Conservation (phyloP, 2,113 vertebrate genomes). For the Tychaedon coryphoeus region DNA sequence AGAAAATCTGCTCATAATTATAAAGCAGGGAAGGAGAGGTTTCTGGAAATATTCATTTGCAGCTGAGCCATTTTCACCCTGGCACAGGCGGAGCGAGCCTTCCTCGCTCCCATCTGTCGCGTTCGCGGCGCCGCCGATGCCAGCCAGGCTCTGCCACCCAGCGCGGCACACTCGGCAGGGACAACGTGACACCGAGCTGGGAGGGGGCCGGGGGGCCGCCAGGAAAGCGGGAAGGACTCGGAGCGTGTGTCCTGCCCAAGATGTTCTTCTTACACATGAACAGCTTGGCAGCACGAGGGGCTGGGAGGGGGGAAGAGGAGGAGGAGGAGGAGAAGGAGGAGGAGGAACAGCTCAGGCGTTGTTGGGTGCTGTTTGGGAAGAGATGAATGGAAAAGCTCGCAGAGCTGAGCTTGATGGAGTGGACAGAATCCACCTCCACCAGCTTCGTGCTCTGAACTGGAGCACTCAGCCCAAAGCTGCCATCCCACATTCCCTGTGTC, state of each 20-base stretch:
- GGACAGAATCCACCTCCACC: neutral
- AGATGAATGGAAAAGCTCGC: neutral
- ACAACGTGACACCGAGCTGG: neutral
- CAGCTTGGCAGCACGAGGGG: constrained; percentile 24
- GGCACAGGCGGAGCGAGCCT: constrained; percentile 49
- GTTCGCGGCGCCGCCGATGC: neutral
- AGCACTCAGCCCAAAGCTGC: neutral
- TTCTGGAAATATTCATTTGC: constrained; percentile 69
- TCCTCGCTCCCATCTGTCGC: constrained; percentile 57
- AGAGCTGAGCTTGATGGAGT: neutral
- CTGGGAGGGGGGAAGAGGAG: neutral
- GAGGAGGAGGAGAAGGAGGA: neutral
- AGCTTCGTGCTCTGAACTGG: rapidly evolving
- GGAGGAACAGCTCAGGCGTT: neutral
- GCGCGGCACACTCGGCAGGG: neutral
- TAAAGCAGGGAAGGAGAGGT: constrained; percentile 48
- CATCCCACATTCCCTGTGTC: neutral
- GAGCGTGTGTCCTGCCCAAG: neutral
- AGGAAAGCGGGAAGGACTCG: neutral
- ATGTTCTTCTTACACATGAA: constrained; percentile 40
- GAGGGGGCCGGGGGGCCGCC: neutral
- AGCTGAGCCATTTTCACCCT: constrained; percentile 68
- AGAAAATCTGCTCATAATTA: constrained; percentile 69
- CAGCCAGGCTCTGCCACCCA: constrained; percentile 49
- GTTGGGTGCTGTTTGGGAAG: neutral